Percentiles rank a stretch among this genome's conserved stretches.
Evolutionary conservation across 2,797 vertebrate genomes (phyloP).

Genomic region (Vireo griseus): DNA sequence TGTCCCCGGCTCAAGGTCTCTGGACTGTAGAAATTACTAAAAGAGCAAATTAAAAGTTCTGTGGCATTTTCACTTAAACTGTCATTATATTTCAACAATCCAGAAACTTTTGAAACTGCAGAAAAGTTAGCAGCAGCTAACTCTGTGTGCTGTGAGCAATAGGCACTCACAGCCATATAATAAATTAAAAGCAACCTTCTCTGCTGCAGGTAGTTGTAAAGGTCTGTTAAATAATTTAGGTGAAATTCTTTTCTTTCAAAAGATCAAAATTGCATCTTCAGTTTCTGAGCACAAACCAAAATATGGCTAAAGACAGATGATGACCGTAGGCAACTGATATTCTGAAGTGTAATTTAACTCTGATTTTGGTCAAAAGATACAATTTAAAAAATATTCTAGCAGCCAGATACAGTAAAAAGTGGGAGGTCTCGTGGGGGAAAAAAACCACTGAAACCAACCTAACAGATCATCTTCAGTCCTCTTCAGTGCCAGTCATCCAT

Average conservation of each 20-base stretch:
- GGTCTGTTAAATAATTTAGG: not conserved
- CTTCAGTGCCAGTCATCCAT: not conserved
- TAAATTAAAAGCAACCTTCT: not conserved
- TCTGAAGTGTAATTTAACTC: not conserved
- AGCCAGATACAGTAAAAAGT: not conserved
- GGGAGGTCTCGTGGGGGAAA: accelerated
- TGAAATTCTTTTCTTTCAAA: not conserved
- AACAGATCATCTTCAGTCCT: not conserved
- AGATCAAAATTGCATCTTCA: not conserved
- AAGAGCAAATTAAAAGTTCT: not conserved
- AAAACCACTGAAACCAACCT: not conserved
- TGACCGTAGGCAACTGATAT: not conserved
- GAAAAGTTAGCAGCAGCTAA: not conserved
- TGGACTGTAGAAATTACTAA: not conserved
- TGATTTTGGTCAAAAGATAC: not conserved
- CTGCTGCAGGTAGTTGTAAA: not conserved
- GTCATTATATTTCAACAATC: not conserved
- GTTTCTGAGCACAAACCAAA: not conserved
- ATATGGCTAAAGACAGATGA: not conserved
- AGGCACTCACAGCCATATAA: not conserved
- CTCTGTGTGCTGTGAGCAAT: not conserved
- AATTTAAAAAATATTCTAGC: not conserved
- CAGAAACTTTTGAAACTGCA: not conserved
- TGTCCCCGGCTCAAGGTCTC: not conserved
- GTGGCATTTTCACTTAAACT: not conserved